Base-by-base conservation (phyloP, 1,140 invertebrate genomes). In the Euura lappo region DNA sequence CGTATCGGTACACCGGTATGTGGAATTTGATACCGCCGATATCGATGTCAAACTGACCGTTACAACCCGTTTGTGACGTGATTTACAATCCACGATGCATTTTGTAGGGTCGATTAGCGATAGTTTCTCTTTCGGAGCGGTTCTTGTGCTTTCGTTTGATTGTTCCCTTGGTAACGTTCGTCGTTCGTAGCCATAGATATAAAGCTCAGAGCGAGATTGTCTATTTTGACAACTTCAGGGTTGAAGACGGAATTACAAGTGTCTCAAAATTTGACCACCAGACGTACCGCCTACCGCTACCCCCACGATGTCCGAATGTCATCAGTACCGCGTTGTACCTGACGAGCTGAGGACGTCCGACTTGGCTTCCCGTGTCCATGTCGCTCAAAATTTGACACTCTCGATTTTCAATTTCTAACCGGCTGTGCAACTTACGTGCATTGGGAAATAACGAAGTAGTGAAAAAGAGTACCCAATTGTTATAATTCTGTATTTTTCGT, bases 21-120 rank as follows among this genome's bases (percentile, higher is more conserved):
- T 60, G 51, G 51, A 60, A 60, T n/a, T 60, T n/a, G 51, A 60
- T 60, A 60, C 13, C 51, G 51, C 51, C 51, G 51, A 60, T n/a
- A n/a, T 60, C 51, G 51, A 60, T 60, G 51, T 60, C 51, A 60
- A 60, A 60, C 51, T 60, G 51, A 11, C 51, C 51, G 13, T 60
- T 60, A 60, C 51, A 6, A 60, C 51, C 51, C 28, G 28, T 28
- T 28, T 28, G 28, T 28, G 28, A 28, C 28, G 28, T 28, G 28
- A 28, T 28, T 28, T 28, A 28, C 28, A 28, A 28, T 28, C 28
- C 0, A 28, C 28, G 28, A 28, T 28, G 28, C 28, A 28, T 28
- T 28, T 28, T 28, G 28, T 28, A 28, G 28, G 28, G 0, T 28
- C 28, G 28, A 28, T 28, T 28, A 28, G 28, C 28, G 28, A 28